These are phyloP conservation scores for Prinia subflava DNA, from an alignment of 2,113 vertebrate genomes.

Conservation along the genomic window DNA sequence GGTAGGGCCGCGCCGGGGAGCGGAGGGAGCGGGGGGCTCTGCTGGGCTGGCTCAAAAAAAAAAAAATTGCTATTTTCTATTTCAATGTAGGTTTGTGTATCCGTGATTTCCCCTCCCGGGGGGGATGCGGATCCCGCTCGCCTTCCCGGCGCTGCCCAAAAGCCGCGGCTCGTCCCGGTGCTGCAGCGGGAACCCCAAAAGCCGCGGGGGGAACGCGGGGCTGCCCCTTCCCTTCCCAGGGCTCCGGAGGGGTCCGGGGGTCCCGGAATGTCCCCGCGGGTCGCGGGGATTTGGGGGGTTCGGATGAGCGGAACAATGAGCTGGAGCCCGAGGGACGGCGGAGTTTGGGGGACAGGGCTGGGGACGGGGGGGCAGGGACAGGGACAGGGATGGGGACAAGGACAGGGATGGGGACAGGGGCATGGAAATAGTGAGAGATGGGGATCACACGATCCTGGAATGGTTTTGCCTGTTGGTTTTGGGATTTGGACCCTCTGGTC, in stretches of 20 bases:
- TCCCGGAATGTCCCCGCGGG: background rate
- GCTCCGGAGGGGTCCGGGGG: background rate
- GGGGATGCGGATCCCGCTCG: too few relatives aligned
- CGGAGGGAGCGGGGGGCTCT: too few relatives aligned
- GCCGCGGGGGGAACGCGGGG: rapidly evolving
- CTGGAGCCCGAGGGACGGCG: background rate
- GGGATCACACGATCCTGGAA: background rate
- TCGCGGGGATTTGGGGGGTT: background rate
- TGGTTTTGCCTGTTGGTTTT: background rate
- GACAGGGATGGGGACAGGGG: background rate
- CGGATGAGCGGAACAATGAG: background rate
- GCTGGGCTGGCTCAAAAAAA: too few relatives aligned
- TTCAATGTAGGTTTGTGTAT: too few relatives aligned
- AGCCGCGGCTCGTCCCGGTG: background rate
- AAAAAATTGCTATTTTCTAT: too few relatives aligned
- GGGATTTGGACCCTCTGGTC: background rate
- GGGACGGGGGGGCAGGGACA: too few relatives aligned
- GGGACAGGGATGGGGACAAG: too few relatives aligned
- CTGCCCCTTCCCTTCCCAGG: background rate
- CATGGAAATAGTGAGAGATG: background rate
- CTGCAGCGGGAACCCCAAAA: background rate
- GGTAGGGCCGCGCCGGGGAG: too few relatives aligned
- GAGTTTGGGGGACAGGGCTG: background rate
- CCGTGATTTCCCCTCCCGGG: too few relatives aligned
- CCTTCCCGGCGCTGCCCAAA: too few relatives aligned